These are phyloP conservation scores for Drosophila diplacantha DNA, from an alignment of 2,888 invertebrate genomes.

Conservation along the genomic window DNA sequence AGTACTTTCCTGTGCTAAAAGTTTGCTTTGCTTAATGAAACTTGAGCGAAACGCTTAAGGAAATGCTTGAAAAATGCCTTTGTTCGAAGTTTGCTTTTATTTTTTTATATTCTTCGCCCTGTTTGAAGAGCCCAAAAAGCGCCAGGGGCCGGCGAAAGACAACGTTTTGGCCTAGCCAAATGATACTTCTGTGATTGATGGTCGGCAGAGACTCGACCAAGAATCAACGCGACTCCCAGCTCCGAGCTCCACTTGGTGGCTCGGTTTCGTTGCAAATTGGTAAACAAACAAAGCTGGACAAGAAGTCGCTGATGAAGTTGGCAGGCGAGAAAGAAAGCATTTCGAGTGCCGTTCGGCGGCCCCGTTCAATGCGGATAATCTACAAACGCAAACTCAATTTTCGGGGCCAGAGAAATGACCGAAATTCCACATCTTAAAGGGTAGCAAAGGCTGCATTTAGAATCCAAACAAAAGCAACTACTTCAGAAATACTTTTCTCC, in stretches of 20 bases:
- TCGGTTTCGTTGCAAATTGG: constrained; percentile 33
- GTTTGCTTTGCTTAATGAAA: constrained; percentile 63
- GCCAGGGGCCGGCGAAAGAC: constrained; percentile 36
- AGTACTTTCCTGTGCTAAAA: constrained; percentile 43
- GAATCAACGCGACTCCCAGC: neutral
- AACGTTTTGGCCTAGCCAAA: constrained; percentile 28
- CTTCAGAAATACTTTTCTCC: constrained; percentile 14
- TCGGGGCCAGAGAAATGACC: constrained; percentile 32
- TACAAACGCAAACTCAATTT: constrained; percentile 19
- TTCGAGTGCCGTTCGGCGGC: constrained; percentile 31
- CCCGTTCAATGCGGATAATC: constrained; percentile 27
- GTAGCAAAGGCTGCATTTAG: constrained; percentile 11
- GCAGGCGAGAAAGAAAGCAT: constrained; percentile 31
- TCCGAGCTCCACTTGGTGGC: constrained; percentile 5
- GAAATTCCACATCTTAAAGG: constrained; percentile 24
- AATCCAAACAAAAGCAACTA: constrained; percentile 7
- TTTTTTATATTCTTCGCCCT: constrained; percentile 17
- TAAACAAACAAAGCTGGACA: constrained; percentile 35
- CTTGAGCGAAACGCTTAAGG: constrained; percentile 64
- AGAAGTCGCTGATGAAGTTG: constrained; percentile 37
- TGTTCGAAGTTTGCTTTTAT: constrained; percentile 49
- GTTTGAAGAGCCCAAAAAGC: constrained; percentile 31
- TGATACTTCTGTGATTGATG: constrained; percentile 58
- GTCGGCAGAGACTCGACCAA: constrained; percentile 24
- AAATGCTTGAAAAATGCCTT: constrained; percentile 64